A percentile compares a stretch with the other conserved stretches of the same genome.
These are phyloP conservation scores for Drosophila yooni DNA, from an alignment of 2,888 invertebrate species.

Conservation along the genomic window DNA sequence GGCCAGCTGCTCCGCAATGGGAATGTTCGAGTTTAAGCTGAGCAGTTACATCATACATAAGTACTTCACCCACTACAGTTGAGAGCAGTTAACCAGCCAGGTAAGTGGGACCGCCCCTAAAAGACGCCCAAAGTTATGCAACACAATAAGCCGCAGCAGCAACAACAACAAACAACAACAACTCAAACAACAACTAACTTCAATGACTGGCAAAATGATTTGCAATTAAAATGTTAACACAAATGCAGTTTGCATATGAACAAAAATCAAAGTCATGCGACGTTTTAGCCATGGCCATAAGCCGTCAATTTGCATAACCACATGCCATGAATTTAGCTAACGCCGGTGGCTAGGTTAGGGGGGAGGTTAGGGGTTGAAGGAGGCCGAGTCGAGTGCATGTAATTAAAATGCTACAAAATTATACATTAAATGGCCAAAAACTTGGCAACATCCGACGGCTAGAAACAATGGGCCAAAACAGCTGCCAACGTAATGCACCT, in stretches of 20 bases:
- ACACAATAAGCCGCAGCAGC: constrained; percentile 4
- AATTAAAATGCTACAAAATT: constrained; percentile 78
- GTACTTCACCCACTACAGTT: constrained; percentile 3
- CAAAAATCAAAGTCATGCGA: constrained; percentile 70
- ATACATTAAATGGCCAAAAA: constrained; percentile 75
- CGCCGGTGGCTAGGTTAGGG: background rate
- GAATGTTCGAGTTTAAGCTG: background rate
- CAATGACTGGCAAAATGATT: constrained; percentile 54
- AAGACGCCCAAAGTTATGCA: constrained; percentile 43
- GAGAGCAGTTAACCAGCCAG: constrained; percentile 11
- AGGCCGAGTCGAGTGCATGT: constrained; percentile 41
- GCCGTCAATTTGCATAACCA: constrained; percentile 70
- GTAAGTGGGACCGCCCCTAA: background rate
- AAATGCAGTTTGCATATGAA: constrained; percentile 50
- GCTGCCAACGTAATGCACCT: constrained; percentile 72
- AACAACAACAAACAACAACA: constrained; percentile 14
- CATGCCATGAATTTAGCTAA: constrained; percentile 38
- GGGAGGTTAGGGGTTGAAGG: background rate
- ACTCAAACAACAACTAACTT: constrained; percentile 7
- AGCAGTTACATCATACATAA: background rate
- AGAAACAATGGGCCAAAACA: constrained; percentile 71
- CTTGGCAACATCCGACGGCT: constrained; percentile 75
- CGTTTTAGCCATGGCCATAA: constrained; percentile 51
- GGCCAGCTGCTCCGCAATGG: background rate
- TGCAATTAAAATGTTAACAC: constrained; percentile 55